phyloP scores from a whole-genome alignment of 2,797 vertebrate genomes.

The Esox masquinongy region DNA sequence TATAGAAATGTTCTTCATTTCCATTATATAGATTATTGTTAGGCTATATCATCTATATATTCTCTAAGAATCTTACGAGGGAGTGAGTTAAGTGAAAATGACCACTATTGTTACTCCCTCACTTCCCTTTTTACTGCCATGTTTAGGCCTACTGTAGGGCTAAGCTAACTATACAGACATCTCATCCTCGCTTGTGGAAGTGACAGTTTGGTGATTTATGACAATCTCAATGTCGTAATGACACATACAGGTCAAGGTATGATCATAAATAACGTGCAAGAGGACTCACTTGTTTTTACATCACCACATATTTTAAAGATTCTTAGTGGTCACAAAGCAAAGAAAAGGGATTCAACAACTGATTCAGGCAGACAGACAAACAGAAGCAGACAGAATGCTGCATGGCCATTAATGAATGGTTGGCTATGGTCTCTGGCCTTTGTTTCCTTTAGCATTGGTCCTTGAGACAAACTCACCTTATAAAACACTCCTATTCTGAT shows the following conservation, averaged over 20 bases:
- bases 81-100: not conserved
- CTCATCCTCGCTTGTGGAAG: not conserved
- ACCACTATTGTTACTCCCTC: not conserved
- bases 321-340: constrained; percentile 25
- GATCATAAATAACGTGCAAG: constrained; percentile 64
- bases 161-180: no score
- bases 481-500: constrained; percentile 56
- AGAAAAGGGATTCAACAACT: not conserved
- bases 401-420: not conserved
- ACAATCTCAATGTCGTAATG: constrained; percentile 59
- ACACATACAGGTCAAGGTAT: constrained; percentile 65
- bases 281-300: not conserved
- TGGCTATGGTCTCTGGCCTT: constrained; percentile 19
- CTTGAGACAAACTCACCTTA: constrained; percentile 61
- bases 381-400: not conserved
- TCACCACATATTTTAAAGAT: constrained; percentile 18
- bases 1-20: not conserved
- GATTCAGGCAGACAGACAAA: constrained; percentile 41
- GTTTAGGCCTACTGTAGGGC: not conserved
- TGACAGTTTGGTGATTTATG: constrained; percentile 53
- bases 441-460: constrained; percentile 32
- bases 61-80: not conserved
- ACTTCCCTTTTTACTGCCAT: not conserved
- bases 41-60: not conserved
- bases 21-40: not conserved